Base-by-base conservation (phyloP, 2,888 invertebrate genomes). In the Leistus spinibarbis region DNA sequence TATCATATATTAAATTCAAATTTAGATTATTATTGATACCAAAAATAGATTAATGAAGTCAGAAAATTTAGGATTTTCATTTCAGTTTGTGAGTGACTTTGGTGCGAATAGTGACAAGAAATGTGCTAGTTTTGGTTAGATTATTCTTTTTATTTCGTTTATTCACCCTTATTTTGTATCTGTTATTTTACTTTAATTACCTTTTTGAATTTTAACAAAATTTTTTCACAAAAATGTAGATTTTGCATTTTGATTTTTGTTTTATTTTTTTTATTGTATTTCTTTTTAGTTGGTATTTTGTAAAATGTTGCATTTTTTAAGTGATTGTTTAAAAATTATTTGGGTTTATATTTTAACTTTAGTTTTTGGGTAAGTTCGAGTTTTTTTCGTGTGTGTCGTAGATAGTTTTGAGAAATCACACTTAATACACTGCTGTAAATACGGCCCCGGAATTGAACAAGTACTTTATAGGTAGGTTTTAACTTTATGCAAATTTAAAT, bases 261-360 rank as follows among this genome's bases (percentile, higher is more conserved):
- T 65, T 72, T 66, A 13, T 64, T 10, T 17, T n/a, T 20, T 22
- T 10, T 63, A 53, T 70, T 62, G 60, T 53, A 54, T 68, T 20
- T 68, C 3, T 3, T 62, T 9, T 53, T 62, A 19, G 62, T 3
- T 5, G 20, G 13, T 60, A 62, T 64, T 66, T 57, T 56, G 56
- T 19, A 60, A 19, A 20, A 67, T 73, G 73, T 10, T 54, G 54
- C 23, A n/a, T 53, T 54, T 56, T 10, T 16, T 73, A 40, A 17
- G 23, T 64, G 73, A 73, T 23, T 73, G 67, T 27, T 62, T 73
- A 23, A 73, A 73, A 67, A 73, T 73, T 66, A 73, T 73, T 73
- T 73, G 73, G 73, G 19, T 73, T 54, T 73, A 67, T 73, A 40
- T 73, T 54, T 73, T 73, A 67, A 62, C 57, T 66, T 67, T 73